A percentile compares a stretch with the other conserved stretches of the same genome.
Evolutionary conservation across 1,140 invertebrate genomes (phyloP).

Genomic region (Drosophila sturtevanti): DNA sequence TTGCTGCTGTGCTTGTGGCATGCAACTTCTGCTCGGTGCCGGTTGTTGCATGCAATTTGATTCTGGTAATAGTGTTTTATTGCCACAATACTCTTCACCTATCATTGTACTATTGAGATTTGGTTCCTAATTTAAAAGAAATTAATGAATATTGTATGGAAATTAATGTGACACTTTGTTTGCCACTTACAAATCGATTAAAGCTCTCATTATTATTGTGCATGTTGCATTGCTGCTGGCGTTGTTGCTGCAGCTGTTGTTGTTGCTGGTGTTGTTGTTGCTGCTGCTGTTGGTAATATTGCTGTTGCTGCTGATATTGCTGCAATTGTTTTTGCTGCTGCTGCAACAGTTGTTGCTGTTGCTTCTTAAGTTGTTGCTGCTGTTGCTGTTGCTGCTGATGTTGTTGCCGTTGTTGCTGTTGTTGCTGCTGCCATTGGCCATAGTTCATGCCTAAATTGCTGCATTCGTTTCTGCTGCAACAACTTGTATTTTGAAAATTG

Average conservation of each 20-base stretch:
- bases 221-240: not conserved
- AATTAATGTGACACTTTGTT: not conserved
- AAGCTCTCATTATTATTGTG: constrained; percentile 5
- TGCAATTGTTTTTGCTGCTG: not conserved
- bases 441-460: constrained; percentile 19
- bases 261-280: not conserved
- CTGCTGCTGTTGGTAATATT: not conserved
- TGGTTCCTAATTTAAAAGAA: constrained; percentile 28
- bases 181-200: constrained; percentile 38
- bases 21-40: not conserved
- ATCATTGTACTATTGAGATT: constrained; percentile 43
- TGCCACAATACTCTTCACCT: not conserved
- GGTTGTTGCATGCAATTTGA: not conserved
- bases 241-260: not conserved
- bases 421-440: constrained; percentile 1
- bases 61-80: not conserved
- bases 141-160: not conserved
- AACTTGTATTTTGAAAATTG: not conserved
- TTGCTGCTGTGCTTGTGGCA: not conserved
- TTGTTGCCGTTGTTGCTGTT: not conserved
- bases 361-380: not conserved
- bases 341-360: constrained; percentile 7
- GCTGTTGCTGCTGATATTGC: not conserved
- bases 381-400: not conserved
- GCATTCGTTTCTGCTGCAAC: not conserved